Conservation (phyloP, 2,113 vertebrate genomes). For the Tetrao urogallus region DNA sequence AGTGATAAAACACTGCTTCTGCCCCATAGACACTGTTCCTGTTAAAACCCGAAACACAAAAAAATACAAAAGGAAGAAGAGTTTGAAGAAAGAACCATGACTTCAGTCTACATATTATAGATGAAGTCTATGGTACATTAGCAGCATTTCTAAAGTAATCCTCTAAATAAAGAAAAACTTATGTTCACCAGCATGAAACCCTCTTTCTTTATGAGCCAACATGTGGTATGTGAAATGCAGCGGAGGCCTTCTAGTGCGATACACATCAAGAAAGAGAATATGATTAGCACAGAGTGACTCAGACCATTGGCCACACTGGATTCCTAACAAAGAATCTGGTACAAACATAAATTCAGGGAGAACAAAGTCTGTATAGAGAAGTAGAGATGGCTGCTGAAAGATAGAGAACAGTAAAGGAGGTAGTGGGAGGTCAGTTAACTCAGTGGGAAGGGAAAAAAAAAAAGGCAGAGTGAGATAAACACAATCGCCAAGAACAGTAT, state of each 20-base stretch:
- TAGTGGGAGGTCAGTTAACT: too few relatives aligned
- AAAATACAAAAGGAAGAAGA: background rate
- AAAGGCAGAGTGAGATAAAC: background rate
- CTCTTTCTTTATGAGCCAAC: background rate
- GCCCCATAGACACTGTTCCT: background rate
- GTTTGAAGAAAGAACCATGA: background rate
- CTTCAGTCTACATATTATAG: background rate
- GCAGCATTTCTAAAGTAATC: background rate
- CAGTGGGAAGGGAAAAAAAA: background rate
- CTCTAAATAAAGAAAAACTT: background rate
- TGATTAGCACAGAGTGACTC: slow-evolving; percentile 31
- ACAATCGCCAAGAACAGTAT: background rate
- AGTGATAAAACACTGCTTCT: background rate
- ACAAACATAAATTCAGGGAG: background rate
- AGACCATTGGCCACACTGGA: background rate
- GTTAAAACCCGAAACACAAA: background rate
- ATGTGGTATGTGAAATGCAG: background rate
- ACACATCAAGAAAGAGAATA: background rate
- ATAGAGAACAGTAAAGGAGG: background rate
- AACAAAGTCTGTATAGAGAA: background rate
- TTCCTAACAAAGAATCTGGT: slow-evolving; percentile 7
- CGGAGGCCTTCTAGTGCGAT: background rate
- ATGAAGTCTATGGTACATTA: background rate
- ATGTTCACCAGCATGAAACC: background rate
- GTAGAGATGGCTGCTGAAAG: background rate